phyloP scores from a whole-genome alignment of 2,113 vertebrate genomes.

The Peromyscus leucopus region DNA sequence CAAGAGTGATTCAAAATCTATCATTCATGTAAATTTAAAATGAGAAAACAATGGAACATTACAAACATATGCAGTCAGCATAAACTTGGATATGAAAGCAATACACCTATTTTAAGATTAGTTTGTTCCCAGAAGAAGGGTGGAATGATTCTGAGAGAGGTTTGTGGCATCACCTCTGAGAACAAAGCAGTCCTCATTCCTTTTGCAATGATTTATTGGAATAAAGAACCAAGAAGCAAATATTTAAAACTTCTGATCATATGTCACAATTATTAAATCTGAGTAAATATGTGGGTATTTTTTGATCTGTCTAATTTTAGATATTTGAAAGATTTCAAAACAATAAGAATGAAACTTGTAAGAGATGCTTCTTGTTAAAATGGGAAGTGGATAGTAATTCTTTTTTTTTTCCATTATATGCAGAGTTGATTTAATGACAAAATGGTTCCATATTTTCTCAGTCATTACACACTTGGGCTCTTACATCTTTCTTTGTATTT shows the following conservation, averaged over 20 bases:
- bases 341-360: background rate
- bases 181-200: background rate
- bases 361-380: background rate
- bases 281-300: background rate
- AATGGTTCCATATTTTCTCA: background rate
- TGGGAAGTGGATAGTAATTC: background rate
- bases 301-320: background rate
- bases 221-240: slow-evolving; percentile 8
- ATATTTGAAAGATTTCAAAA: slow-evolving; percentile 19
- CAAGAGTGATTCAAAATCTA: background rate
- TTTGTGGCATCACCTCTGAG: background rate
- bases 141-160: background rate
- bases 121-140: background rate
- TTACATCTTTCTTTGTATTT: background rate
- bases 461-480: background rate
- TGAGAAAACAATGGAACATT: background rate
- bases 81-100: background rate
- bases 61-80: background rate
- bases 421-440: background rate
- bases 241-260: background rate
- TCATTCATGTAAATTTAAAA: slow-evolving; percentile 20
- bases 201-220: background rate
- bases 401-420: background rate
- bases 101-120: background rate
- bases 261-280: background rate